Base-by-base conservation (phyloP, 2,888 invertebrate genomes). In the Aethes cnicana region DNA sequence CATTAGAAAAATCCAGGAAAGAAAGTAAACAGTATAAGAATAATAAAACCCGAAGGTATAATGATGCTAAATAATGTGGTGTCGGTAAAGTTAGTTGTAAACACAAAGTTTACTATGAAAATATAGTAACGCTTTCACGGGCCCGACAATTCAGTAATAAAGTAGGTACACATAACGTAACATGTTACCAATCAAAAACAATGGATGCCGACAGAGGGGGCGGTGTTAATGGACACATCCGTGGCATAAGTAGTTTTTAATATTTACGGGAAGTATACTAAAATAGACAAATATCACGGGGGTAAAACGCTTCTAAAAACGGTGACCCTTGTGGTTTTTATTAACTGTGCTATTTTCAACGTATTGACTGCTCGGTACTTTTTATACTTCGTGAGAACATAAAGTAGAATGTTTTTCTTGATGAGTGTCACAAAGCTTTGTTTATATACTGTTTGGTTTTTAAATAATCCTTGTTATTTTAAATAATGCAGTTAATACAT, bases 221-320 rank as follows among this genome's bases (percentile, higher is more conserved):
- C 61, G 42, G 77, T 72, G 87, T 81, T 87, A 87, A 88, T 84
- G 74, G 87, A 88, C 72, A 85, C 75, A 84, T 88, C 88, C 88
- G 77, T 63, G 56, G 58, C 56, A 68, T 86, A 84, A 88, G 84
- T 83, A 79, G 72, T 82, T 86, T 87, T 87, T 87, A 87, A 88
- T 88, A 88, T 84, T 86, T 84, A 84, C 70, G 77, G 84, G 82
- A 84, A 78, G 82, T 75, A 69, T 69, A 70, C 72, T 60, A 67
- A 81, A 84, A 85, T 84, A 87, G 82, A 80, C 63, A 60, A 62
- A 70, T 67, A 76, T 68, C 69, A 59, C 59, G 53, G 69, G 79
- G 84, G 80, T 73, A 69, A 64, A 62, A 64, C 62, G 70, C 70
- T 76, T 77, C 66, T 66, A 69, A 67, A 69, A 72, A 62, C 58